Conservation (phyloP, 1,140 invertebrate species). For the Penaeus japonicus region DNA sequence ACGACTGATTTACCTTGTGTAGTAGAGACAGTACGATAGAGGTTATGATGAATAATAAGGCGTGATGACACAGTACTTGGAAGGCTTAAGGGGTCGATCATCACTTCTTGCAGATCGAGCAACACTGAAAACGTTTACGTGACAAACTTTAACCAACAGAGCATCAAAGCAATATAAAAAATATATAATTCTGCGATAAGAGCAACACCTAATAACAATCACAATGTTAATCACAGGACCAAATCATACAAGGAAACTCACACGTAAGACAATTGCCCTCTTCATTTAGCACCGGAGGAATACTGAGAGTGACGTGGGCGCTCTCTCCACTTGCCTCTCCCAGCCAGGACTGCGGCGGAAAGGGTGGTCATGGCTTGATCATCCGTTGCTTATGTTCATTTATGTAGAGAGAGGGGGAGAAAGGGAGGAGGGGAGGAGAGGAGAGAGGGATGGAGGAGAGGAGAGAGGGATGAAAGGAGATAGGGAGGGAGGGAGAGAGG, state of each 20-base stretch:
- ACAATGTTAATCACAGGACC: too few relatives aligned
- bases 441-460: too few relatives aligned
- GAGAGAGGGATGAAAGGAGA: too few relatives aligned
- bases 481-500: too few relatives aligned
- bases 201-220: too few relatives aligned
- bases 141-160: neutral
- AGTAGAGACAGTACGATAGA: conserved; percentile 23
- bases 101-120: conserved; percentile 35
- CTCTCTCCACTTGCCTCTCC: conserved; percentile 29
- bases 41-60: conserved; percentile 22
- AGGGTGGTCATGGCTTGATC: too few relatives aligned
- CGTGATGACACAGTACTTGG: conserved; percentile 26
- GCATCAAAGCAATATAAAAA: too few relatives aligned
- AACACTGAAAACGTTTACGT: neutral
- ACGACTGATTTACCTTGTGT: conserved; percentile 18
- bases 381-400: too few relatives aligned
- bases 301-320: conserved; percentile 21
- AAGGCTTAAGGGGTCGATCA: conserved; percentile 25
- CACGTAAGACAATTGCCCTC: neutral
- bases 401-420: neutral
- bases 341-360: conserved; percentile 25
- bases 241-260: neutral
- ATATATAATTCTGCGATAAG: too few relatives aligned
- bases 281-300: neutral
- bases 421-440: neutral